A percentile compares a stretch with the other conserved stretches of the same genome.
These are phyloP conservation scores for Archips xylosteana DNA, from an alignment of 2,888 invertebrate species.

Conservation along the genomic window DNA sequence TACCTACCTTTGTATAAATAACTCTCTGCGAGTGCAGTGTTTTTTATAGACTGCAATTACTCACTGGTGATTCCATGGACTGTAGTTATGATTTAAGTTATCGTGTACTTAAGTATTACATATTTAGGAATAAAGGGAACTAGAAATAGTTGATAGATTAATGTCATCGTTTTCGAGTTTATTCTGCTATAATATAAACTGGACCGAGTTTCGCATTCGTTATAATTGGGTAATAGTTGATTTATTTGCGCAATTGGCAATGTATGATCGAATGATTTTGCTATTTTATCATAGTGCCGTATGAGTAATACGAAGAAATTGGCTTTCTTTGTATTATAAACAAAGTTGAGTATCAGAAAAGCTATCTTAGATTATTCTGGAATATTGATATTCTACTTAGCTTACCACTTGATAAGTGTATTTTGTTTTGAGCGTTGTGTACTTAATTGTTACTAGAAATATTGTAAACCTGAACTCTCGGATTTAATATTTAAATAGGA, in stretches of 20 bases:
- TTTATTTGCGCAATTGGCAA: background rate
- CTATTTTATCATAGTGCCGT: background rate
- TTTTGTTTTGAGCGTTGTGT: background rate
- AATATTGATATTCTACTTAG: background rate
- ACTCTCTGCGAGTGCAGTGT: background rate
- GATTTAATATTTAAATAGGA: background rate
- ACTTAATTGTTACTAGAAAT: slow-evolving; percentile 6
- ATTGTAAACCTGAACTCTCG: background rate
- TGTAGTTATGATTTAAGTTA: background rate
- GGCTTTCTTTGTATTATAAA: background rate
- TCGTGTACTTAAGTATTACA: slow-evolving; percentile 9
- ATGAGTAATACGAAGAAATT: slow-evolving; percentile 4
- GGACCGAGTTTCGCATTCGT: too few relatives aligned
- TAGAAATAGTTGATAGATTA: background rate
- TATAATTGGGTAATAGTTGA: background rate
- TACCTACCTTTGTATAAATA: slow-evolving; percentile 8
- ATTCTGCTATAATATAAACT: too few relatives aligned
- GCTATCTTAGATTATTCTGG: background rate
- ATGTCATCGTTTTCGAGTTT: too few relatives aligned
- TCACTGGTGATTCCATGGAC: background rate
- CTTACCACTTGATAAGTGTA: background rate
- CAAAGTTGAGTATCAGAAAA: background rate
- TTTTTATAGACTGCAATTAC: background rate
- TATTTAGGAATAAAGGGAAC: background rate
- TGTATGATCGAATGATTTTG: background rate